phyloP scores from a whole-genome alignment of 2,113 vertebrate genomes.

The Microcebus murinus region DNA sequence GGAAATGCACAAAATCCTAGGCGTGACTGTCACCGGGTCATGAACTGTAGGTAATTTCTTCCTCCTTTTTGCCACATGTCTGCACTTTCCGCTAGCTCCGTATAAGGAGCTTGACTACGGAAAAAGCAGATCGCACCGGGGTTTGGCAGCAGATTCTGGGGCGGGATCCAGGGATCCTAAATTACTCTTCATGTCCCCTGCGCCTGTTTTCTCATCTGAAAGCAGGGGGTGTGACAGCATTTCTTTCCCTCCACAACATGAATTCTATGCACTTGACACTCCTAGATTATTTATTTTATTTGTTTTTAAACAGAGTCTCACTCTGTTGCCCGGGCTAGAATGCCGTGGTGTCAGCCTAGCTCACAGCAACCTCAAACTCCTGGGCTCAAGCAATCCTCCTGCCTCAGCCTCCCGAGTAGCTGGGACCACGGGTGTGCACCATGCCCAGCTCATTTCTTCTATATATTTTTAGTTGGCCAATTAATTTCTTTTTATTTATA shows the following conservation, averaged over 20 bases:
- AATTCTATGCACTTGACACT: neutral
- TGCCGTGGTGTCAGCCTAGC: too few species aligned
- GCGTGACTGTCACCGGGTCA: neutral
- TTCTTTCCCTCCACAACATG: neutral
- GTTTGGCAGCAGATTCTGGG: neutral
- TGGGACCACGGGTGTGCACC: too few species aligned
- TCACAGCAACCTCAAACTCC: too few species aligned
- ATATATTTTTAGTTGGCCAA: too few species aligned
- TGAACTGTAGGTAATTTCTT: neutral
- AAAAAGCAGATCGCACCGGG: accelerated
- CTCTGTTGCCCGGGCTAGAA: too few species aligned
- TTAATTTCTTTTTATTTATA: too few species aligned
- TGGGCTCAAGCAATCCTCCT: too few species aligned
- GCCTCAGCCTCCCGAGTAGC: too few species aligned
- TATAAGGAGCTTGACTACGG: neutral
- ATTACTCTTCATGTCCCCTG: too few species aligned
- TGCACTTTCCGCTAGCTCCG: neutral
- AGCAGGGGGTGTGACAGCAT: neutral
- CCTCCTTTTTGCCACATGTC: neutral
- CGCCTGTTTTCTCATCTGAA: neutral
- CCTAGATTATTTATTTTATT: neutral
- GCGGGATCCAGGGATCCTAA: accelerated
- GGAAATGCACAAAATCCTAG: neutral
- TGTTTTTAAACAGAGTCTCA: too few species aligned
- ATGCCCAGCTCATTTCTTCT: too few species aligned